Evolutionary conservation across 2,888 invertebrate species (phyloP), one percentile per base, ranked within the genome.

Genomic region (Aelia acuminata): DNA sequence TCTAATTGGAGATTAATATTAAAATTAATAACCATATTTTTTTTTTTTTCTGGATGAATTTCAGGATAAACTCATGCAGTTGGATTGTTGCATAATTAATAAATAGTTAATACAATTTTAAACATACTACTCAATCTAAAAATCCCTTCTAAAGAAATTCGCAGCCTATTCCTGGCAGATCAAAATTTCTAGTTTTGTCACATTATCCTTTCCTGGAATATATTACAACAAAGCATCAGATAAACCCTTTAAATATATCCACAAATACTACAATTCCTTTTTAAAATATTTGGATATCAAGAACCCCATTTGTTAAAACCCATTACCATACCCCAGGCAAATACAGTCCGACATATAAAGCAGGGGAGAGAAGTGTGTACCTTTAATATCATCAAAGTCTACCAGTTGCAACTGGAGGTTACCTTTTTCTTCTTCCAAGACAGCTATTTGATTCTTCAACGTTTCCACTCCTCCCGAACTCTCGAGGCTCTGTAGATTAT

Each of bases 351-450:
- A 63, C 63, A 85, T 48, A 85, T 84, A 85, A 84, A 88, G 70
- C 70, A 75, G 86, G 84, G 80, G 87, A 87, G 84, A 87, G 63
- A 89, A 87, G 85, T 85, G 70, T 89, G 75, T 91, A 90, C 90
- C 90, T 90, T 91, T 90, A 47, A 90, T 85, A 89, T 91, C 95
- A 92, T 96, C 96, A 93, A 95, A 95, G 93, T 96, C 96, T 91
- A 96, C 95, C 92, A 97, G 94, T 93, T 96, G 96, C 92, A 97
- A 93, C 93, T 97, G 97, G 91, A 98, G 94, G 93, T 97, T 97
- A 91, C 97, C 97, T 93, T 97, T 98, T 93, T 98, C 98, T 92
- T 97, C 97, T 93, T 97, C 97, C 90, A 98, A 93, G 92, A 97
- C 96, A 22, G 96, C 96, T 89, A 98, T 94, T 93, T 95, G 95